These are phyloP conservation scores for Nylanderia fulva DNA, from an alignment of 1,140 invertebrate genomes.

Conservation along the genomic window DNA sequence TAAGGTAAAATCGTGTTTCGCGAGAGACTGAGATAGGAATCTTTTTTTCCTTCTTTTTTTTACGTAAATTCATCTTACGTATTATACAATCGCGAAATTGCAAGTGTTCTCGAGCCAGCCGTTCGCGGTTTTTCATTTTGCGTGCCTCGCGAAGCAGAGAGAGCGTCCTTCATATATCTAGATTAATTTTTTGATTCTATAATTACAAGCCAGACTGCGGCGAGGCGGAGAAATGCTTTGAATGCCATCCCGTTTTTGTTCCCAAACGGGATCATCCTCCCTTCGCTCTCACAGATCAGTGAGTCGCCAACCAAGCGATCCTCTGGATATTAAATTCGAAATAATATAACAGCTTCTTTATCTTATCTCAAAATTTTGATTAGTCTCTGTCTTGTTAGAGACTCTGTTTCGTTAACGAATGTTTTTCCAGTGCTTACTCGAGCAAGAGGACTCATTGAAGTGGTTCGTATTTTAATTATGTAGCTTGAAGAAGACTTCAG, in stretches of 20 bases:
- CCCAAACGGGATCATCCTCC: conserved; percentile 8
- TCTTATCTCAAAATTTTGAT: conserved; percentile 55
- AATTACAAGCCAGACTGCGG: conserved; percentile 39
- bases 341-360: conserved; percentile 24
- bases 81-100: neutral
- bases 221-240: neutral
- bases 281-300: conserved; percentile 26
- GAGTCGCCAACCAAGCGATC: conserved; percentile 27
- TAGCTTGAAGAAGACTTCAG: neutral
- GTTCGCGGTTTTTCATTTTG: conserved; percentile 17
- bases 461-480: neutral
- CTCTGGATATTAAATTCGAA: conserved; percentile 66
- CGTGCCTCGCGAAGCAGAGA: neutral
- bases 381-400: neutral
- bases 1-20: conserved; percentile 8
- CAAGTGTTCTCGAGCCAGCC: neutral
- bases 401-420: neutral
- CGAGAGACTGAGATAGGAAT: neutral
- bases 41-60: neutral
- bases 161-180: neutral
- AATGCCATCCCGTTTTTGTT: conserved; percentile 41
- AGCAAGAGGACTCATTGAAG: neutral
- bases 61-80: neutral
- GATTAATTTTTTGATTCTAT: conserved; percentile 60
- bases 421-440: neutral